Evolutionary conservation across 2,888 invertebrate species (phyloP).

Genomic region (Orthonychiurus folsomi): DNA sequence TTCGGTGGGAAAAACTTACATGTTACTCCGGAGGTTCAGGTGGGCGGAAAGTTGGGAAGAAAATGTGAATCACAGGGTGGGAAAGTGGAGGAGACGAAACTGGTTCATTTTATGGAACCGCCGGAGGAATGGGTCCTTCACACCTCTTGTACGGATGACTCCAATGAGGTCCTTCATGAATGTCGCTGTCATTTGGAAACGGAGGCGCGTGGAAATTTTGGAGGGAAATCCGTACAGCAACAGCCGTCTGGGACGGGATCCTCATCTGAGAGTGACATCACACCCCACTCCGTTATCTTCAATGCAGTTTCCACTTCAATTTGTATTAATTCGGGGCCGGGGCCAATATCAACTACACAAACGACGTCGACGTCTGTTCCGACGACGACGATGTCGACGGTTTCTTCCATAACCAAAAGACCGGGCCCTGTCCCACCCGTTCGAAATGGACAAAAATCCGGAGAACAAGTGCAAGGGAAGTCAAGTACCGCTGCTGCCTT

Average conservation of each 20-base stretch:
- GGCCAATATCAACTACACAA: not conserved
- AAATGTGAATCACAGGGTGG: not conserved
- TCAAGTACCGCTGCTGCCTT: not conserved
- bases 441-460: not conserved
- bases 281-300: constrained; percentile 37
- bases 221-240: too few species aligned
- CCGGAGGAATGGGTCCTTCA: constrained; percentile 40
- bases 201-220: constrained; percentile 14
- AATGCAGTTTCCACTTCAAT: constrained; percentile 19
- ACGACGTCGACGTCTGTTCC: too few species aligned
- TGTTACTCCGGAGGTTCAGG: not conserved
- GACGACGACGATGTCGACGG: too few species aligned
- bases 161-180: constrained; percentile 36
- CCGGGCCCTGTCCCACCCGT: not conserved
- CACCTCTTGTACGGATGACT: constrained; percentile 33
- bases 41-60: not conserved
- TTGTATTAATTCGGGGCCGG: not conserved
- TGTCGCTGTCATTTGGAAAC: constrained; percentile 37
- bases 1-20: not conserved
- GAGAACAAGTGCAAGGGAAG: not conserved
- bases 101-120: constrained; percentile 18
- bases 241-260: constrained; percentile 13
- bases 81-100: not conserved
- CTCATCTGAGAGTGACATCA: constrained; percentile 28
- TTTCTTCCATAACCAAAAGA: not conserved